Evolutionary conservation across 2,888 invertebrate genomes (phyloP), one percentile per base, ranked within the genome.

Genomic region (Cremastinae sp.): DNA sequence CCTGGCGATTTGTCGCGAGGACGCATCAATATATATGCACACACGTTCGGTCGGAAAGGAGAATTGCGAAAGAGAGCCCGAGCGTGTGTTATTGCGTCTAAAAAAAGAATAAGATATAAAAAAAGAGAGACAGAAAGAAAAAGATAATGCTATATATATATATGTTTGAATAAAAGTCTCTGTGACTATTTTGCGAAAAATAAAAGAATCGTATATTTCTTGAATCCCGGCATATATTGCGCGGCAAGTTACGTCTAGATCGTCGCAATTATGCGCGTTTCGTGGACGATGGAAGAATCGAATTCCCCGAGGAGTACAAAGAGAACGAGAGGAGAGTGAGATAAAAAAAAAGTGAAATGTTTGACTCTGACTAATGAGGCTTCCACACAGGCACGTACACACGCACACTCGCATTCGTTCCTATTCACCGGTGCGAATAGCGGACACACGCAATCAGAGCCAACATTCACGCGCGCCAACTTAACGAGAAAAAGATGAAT

Each of bases 301-400:
- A 56, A 59, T 72, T 68, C 62, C 5, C 36, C 64, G 20, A 68
- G 68, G 47, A 72, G 53, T 34, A 62, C 58, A 38, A 66, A 71
- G 51, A 71, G 38, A 43, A 54, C 10, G 18, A 47, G 56, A 16
- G 34, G 43, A 36, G 9, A 20, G 16, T 45, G 18, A 65, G 36
- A 54, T 56, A 47, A 49, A 58, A 43, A 56, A 68, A 49, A 65
- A 64, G 65, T 47, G 53, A 70, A 64, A 64, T 53, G 49, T 64
- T 73, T 73, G 73, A 73, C 72, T 69, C 69, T 69, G 65, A 75
- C 71, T 75, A 75, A 75, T 66, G 75, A 71, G 71, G 28, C 28
- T 49, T 18, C 47, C 61, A 10, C 61, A 16, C 8, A n/a, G n/a
- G n/a, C n/a, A n/a, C n/a, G n/a, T n/a, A 49, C 49, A 9, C 49